phyloP scores from a whole-genome alignment of 2,888 invertebrate species.

The Dolomedes plantarius region DNA sequence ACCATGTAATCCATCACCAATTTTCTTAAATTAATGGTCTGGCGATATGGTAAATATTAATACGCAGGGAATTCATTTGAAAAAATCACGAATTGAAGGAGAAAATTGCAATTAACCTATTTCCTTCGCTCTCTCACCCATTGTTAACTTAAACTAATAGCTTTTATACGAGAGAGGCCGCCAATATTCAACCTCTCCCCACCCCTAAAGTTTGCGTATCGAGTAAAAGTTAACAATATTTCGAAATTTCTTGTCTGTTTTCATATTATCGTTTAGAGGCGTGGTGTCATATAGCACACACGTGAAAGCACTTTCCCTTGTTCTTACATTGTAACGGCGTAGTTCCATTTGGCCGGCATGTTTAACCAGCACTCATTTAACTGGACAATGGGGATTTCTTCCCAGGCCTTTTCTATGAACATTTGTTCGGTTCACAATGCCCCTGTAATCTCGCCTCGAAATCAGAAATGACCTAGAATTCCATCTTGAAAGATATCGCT shows the following conservation, averaged over 20 bases:
- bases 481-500: constrained; percentile 51
- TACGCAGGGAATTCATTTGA: background rate
- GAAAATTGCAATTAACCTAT: constrained; percentile 51
- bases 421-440: constrained; percentile 54
- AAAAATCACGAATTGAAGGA: constrained; percentile 6
- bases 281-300: constrained; percentile 45
- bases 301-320: constrained; percentile 26
- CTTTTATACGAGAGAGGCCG: constrained; percentile 34
- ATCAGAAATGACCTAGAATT: constrained; percentile 67
- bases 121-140: constrained; percentile 12
- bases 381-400: constrained; percentile 58
- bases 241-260: constrained; percentile 20
- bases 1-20: background rate
- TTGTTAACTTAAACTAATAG: constrained; percentile 62
- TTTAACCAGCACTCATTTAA: constrained; percentile 57
- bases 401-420: constrained; percentile 54
- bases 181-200: constrained; percentile 17
- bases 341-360: constrained; percentile 51
- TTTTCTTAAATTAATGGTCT: constrained; percentile 6
- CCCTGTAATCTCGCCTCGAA: constrained; percentile 55
- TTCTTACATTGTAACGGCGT: constrained; percentile 7
- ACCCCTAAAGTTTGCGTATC: background rate
- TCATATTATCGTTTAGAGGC: constrained; percentile 26
- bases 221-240: constrained; percentile 22
- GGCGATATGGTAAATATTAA: background rate